Base-by-base conservation (phyloP, 2,888 invertebrate species). In the Chloromyia formosa region DNA sequence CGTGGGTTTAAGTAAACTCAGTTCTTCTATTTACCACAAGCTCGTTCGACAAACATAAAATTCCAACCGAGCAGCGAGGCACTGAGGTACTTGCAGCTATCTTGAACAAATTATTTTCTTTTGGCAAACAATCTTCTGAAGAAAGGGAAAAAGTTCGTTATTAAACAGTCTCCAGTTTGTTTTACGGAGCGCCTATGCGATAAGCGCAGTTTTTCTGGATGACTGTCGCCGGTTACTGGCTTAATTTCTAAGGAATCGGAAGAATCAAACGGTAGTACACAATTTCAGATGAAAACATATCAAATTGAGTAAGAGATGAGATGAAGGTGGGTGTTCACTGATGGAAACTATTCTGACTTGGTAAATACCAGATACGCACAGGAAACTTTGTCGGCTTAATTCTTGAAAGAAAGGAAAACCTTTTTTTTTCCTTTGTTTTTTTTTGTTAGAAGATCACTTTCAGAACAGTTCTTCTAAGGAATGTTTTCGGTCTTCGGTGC, bases 301-400 rank as follows among this genome's bases (percentile, higher is more conserved):
- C 54, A 54, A 58, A 58, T 18, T 5, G 58, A 42, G 42, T 42
- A 42, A 42, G 12, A 42, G 12, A 12, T 5, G 16, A 9, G 20
- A n/a, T n/a, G n/a, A 58, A 20, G 10, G 20, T 2, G 12, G 3
- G 5, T 58, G 58, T 58, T 58, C 22, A 58, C 5, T 58, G 16
- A 20, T 20, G 58, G 22, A 58, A 58, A 58, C 10, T 18, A 58
- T 58, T 16, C 10, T 54, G 16, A 54, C 54, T 16, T n/a, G 58
- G 58, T 58, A 58, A 58, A 58, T 58, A 58, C 22, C n/a, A n/a
- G n/a, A n/a, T n/a, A n/a, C n/a, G n/a, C n/a, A n/a, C n/a, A n/a
- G n/a, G n/a, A n/a, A n/a, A 58, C 58, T 58, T 58, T 58, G 58
- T 58, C 58, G 58, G 58, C n/a, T n/a, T n/a, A n/a, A n/a, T n/a